Conservation (phyloP, 2,888 invertebrate genomes). For the Thymelicus acteon region DNA sequence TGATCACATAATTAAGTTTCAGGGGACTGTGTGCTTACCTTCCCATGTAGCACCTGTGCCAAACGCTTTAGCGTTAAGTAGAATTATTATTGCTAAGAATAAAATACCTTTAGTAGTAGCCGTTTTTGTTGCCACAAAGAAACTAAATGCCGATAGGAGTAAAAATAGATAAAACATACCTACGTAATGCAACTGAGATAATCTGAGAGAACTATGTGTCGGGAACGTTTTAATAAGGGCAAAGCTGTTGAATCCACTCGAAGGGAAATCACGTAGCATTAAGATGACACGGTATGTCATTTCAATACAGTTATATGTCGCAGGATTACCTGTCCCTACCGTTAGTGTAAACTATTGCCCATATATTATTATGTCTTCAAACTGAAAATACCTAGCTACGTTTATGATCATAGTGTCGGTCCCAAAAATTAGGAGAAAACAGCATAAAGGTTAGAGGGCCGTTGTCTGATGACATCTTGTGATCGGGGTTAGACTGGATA, state of each 20-base stretch:
- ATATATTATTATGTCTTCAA: too few species aligned
- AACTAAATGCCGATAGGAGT: too few species aligned
- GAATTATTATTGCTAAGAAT: background rate
- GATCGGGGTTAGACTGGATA: too few species aligned
- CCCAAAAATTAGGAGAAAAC: too few species aligned
- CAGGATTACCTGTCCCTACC: background rate
- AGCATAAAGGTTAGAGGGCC: too few species aligned
- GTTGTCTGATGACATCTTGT: too few species aligned
- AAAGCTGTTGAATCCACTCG: background rate
- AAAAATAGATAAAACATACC: background rate
- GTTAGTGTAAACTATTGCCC: too few species aligned
- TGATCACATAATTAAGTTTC: conserved; percentile 1
- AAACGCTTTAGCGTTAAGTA: background rate
- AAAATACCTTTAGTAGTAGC: too few species aligned
- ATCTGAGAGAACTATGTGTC: background rate
- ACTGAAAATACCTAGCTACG: too few species aligned
- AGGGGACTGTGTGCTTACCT: background rate
- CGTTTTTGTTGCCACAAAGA: too few species aligned
- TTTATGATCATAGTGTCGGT: too few species aligned
- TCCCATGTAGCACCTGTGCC: conserved; percentile 1
- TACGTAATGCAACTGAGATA: background rate
- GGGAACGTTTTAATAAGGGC: conserved; percentile 7
- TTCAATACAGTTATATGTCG: background rate
- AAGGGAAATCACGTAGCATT: conserved; percentile 14
- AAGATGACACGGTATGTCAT: background rate